Conservation (phyloP, 2,797 vertebrate genomes). For the Poeciliopsis gracilis region DNA sequence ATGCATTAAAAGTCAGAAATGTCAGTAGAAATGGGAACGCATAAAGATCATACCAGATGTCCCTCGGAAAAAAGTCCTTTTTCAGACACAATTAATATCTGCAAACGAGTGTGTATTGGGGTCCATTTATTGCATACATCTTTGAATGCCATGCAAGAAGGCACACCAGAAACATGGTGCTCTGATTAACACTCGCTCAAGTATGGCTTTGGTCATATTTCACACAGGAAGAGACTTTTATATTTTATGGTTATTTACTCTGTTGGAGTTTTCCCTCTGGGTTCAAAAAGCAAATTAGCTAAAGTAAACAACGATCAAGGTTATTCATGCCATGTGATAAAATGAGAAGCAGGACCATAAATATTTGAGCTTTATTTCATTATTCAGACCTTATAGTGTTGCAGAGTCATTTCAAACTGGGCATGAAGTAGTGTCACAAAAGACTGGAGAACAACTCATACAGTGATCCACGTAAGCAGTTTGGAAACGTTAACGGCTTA, state of each 20-base stretch:
- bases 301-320: conserved; percentile 63
- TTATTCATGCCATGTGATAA: conserved; percentile 58
- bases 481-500: conserved; percentile 45
- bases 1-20: conserved; percentile 26
- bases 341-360: conserved; percentile 31
- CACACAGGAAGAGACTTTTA: conserved; percentile 29
- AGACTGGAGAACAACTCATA: conserved; percentile 35
- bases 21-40: conserved; percentile 25
- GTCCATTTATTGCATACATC: not conserved
- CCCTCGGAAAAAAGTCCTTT: not conserved
- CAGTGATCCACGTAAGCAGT: conserved; percentile 34
- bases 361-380: conserved; percentile 55
- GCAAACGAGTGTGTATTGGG: not conserved
- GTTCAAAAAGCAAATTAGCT: conserved; percentile 59
- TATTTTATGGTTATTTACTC: conserved; percentile 54
- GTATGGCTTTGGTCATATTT: conserved; percentile 35
- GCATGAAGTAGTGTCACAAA: conserved; percentile 38
- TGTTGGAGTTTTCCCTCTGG: conserved; percentile 29
- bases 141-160: conserved; percentile 5
- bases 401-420: conserved; percentile 48
- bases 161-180: conserved; percentile 23
- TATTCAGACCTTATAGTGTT: conserved; percentile 40
- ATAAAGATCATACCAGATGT: conserved; percentile 7
- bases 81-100: not conserved
- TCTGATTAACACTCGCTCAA: conserved; percentile 49